Evolutionary conservation across 2,888 invertebrate genomes (phyloP), one percentile per base, ranked within the genome.

Genomic region (Cactoblastis cactorum): DNA sequence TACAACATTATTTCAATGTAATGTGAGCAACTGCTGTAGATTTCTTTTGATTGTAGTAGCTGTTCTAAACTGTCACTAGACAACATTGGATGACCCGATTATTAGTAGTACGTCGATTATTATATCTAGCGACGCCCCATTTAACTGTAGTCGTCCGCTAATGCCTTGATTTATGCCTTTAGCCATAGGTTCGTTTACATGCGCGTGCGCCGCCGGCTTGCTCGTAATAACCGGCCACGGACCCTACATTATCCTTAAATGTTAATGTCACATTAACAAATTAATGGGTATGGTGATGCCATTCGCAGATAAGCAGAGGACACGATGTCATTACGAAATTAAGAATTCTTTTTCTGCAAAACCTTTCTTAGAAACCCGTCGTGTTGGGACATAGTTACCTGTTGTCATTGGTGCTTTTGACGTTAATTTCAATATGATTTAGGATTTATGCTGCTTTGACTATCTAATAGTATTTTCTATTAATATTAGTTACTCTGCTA

Each of bases 91-190:
- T 28, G 32, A 58, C 55, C 73, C 74, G 75, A 75, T 76, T 74
- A 68, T 55, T 57, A n/a, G 61, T 61, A 63, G 60, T 67, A 66
- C 66, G 72, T 64, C 71, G 69, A 75, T 77, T 74, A 75, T 76
- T 70, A 74, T 76, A 72, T 74, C 67, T 67, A 63, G 57, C 52
- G 63, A 56, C 54, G 53, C 50, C 53, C 53, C 67, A 67, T 65
- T 74, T 74, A 68, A 74, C 64, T 67, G 63, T 67, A 69, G 73
- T 63, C 72, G 60, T 66, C 62, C 64, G 61, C 71, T 78, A 77
- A 80, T 73, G 67, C 71, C 63, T 73, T 80, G 80, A 80, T 80
- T 81, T 79, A 81, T 78, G 69, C 63, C 57, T 58, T 60, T 59
- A 59, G 57, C 58, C 57, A 54, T 61, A 61, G 54, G 67, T 72